Conservation (phyloP, 1,140 invertebrate species). For the Drosophila bocqueti region DNA sequence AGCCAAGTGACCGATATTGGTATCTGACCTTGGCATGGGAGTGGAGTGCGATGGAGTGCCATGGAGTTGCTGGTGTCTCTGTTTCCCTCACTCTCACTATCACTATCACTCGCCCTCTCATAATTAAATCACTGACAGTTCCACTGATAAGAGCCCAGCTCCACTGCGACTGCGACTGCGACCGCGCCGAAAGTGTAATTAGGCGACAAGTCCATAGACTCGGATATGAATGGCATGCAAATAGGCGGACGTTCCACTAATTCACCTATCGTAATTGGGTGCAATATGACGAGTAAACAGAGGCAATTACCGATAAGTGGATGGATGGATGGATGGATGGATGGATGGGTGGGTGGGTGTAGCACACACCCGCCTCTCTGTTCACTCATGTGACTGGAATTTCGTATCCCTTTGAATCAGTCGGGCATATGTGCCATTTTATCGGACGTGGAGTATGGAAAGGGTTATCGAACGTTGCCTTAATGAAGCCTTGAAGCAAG, state of each 20-base stretch:
- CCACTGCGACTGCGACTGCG: no score
- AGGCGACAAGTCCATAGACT: constrained; percentile 13
- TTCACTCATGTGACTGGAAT: constrained; percentile 1
- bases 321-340: neutral
- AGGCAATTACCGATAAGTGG: constrained; percentile 32
- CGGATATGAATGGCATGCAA: constrained; percentile 37
- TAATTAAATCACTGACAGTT: constrained; percentile 70
- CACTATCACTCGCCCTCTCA: constrained; percentile 13
- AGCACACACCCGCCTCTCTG: neutral
- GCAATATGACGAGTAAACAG: constrained; percentile 27
- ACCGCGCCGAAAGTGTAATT: constrained; percentile 17
- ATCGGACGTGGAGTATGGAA: neutral
- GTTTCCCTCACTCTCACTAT: neutral
- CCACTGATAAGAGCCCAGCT: constrained; percentile 16
- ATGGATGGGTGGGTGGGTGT: neutral
- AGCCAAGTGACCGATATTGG: constrained; percentile 45
- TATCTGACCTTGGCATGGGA: constrained; percentile 32
- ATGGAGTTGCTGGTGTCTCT: neutral
- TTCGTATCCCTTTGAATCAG: neutral
- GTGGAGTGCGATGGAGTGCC: neutral
- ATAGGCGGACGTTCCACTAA: constrained; percentile 16
- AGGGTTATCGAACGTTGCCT: neutral
- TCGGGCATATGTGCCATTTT: neutral
- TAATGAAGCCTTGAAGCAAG: no score
- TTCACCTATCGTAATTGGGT: constrained; percentile 30